Evolutionary conservation across 35 echinoderm and acorn worm species (phyloP).

Genomic region (Nesometra sesokonis): DNA sequence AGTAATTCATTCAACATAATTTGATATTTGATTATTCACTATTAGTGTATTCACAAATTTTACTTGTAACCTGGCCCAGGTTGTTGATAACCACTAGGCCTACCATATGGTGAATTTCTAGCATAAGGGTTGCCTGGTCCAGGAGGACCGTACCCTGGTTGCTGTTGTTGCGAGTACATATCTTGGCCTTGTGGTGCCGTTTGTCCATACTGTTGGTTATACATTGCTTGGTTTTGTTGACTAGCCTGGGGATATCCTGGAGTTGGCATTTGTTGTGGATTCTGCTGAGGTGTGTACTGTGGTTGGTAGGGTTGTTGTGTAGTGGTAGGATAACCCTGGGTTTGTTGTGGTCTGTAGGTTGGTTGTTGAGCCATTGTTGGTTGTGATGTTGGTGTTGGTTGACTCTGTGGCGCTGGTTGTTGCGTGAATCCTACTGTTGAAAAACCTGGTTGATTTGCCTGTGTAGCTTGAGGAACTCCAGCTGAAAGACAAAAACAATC

Average conservation of each 20-base stretch:
- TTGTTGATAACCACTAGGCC: background rate
- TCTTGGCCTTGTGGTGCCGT: background rate
- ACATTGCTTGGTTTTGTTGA: background rate
- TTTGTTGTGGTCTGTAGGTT: background rate
- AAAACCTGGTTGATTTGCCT: no score
- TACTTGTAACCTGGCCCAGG: conserved; percentile 3
- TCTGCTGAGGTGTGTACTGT: background rate
- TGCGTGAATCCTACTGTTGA: no score
- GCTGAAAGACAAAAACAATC: background rate
- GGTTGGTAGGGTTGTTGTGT: background rate
- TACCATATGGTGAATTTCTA: conserved; percentile 11
- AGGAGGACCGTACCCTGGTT: background rate
- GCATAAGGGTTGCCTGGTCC: background rate
- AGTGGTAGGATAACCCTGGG: background rate
- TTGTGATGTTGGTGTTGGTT: background rate
- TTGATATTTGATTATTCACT: background rate
- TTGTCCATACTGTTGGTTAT: background rate
- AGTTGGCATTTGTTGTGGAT: background rate
- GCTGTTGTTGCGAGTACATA: background rate
- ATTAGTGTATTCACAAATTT: background rate
- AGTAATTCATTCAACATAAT: no score
- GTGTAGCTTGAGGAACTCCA: background rate
- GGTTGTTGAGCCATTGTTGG: background rate
- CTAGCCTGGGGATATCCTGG: background rate
- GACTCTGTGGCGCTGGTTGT: background rate